Conservation (phyloP, 2,888 invertebrate genomes). For the Petrophora chlorosata region DNA sequence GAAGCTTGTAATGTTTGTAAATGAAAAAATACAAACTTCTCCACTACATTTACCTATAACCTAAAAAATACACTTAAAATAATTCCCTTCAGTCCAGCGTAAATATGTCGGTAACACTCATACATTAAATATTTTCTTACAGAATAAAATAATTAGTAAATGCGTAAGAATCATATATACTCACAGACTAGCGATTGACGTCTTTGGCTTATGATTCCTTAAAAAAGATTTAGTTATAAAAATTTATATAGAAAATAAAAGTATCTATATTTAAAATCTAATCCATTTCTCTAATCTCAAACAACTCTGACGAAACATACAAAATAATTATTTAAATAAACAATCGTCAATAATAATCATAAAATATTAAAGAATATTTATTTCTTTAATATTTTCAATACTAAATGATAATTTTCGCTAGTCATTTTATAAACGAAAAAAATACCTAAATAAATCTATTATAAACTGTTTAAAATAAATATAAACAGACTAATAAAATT, state of each 20-base stretch:
- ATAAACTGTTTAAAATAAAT: slow-evolving; percentile 9
- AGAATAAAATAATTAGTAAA: slow-evolving; percentile 56
- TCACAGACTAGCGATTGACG: slow-evolving; percentile 72
- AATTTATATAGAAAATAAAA: slow-evolving; percentile 7
- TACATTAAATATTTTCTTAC: slow-evolving; percentile 37
- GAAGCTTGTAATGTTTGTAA: too few relatives aligned
- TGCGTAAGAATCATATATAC: slow-evolving; percentile 63
- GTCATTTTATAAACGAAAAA: not conserved
- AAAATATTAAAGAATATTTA: too few relatives aligned
- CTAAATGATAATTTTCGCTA: too few relatives aligned
- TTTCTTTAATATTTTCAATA: too few relatives aligned
- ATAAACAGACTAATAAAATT: slow-evolving; percentile 28
- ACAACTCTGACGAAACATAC: slow-evolving; percentile 11
- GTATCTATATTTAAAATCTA: not conserved
- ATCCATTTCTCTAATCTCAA: slow-evolving; percentile 1
- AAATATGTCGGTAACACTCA: slow-evolving; percentile 67
- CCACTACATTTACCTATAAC: slow-evolving; percentile 30
- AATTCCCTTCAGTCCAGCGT: slow-evolving; percentile 43
- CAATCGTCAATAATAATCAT: too few relatives aligned
- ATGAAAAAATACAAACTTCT: too few relatives aligned
- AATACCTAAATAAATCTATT: slow-evolving; percentile 8
- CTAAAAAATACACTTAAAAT: slow-evolving; percentile 39
- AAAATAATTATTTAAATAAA: too few relatives aligned
- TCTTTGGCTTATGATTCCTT: slow-evolving; percentile 74
- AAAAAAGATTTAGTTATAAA: slow-evolving; percentile 29